Conservation (phyloP, 2,113 vertebrate species). For the Macquaria australasica region DNA sequence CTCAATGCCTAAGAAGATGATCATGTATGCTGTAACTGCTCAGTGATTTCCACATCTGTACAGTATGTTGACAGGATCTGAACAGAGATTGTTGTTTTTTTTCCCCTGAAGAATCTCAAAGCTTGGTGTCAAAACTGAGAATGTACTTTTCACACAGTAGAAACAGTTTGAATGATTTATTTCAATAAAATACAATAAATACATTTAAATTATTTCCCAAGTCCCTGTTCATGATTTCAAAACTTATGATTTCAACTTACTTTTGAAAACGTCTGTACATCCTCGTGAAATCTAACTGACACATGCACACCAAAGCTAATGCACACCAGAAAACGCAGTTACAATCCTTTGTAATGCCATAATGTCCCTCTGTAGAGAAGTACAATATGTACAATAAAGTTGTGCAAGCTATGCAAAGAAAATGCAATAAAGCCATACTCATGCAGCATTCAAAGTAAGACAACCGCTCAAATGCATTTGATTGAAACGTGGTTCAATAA, state of each 20-base stretch:
- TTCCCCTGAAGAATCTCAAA: slow-evolving; percentile 46
- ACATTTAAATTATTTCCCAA: slow-evolving; percentile 78
- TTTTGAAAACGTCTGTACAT: slow-evolving; percentile 95
- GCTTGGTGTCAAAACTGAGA: slow-evolving; percentile 62
- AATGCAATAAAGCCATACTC: slow-evolving; percentile 82
- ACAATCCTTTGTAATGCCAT: slow-evolving; percentile 80
- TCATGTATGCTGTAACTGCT: slow-evolving; percentile 65
- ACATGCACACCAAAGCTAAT: slow-evolving; percentile 66
- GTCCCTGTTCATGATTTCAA: slow-evolving; percentile 87
- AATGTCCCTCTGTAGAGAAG: slow-evolving; percentile 94
- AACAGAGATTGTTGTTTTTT: slow-evolving; percentile 28
- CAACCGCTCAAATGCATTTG: slow-evolving; percentile 75
- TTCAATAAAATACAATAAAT: slow-evolving; percentile 87
- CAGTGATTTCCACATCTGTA: slow-evolving; percentile 44
- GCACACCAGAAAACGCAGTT: slow-evolving; percentile 68
- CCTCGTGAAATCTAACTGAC: slow-evolving; percentile 74
- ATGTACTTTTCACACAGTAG: slow-evolving; percentile 75
- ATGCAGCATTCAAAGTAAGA: slow-evolving; percentile 84
- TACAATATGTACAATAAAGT: slow-evolving; percentile 96
- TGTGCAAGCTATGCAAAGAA: slow-evolving; percentile 87
- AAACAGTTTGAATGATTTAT: slow-evolving; percentile 83
- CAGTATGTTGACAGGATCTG: slow-evolving; percentile 24
- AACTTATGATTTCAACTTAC: too few species aligned
- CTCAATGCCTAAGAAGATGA: slow-evolving; percentile 43
- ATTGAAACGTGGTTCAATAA: slow-evolving; percentile 71